Percentiles rank a stretch among this genome's conserved stretches.
phyloP scores from a whole-genome alignment of 2,797 vertebrate species.

The Ctenochaetus hawaiiensis region DNA sequence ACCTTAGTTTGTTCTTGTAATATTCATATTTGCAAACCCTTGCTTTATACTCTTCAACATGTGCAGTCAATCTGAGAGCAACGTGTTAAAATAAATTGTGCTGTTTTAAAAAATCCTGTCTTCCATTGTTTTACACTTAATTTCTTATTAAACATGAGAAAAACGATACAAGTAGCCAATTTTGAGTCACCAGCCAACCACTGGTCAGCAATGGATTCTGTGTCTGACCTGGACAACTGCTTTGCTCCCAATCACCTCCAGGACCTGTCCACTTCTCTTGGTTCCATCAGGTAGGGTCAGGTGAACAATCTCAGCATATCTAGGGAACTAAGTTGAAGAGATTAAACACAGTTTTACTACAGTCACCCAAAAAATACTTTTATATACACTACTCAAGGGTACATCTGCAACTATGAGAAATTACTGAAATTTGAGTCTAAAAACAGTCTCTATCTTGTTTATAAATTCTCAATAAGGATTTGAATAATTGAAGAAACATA shows the following conservation, averaged over 20 bases:
- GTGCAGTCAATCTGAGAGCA: no score
- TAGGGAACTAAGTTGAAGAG: conserved; percentile 82
- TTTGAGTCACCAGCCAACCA: no score
- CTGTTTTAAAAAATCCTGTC: no score
- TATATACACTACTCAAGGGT: neutral
- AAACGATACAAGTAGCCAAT: no score
- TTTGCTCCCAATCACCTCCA: conserved; percentile 88
- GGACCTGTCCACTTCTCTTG: conserved; percentile 87
- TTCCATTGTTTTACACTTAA: no score
- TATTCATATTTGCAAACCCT: no score
- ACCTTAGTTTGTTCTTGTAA: no score
- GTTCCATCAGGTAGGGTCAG: conserved; percentile 88
- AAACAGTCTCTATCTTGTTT: neutral
- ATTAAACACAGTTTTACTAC: conserved; percentile 5
- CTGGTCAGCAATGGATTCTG: no score
- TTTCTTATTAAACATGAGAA: no score
- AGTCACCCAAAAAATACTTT: neutral
- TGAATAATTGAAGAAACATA: neutral
- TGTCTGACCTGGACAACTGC: conserved; percentile 86
- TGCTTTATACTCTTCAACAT: no score
- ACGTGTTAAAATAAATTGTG: no score
- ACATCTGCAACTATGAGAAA: neutral
- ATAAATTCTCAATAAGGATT: neutral
- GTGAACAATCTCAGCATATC: conserved; percentile 89
- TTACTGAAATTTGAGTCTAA: neutral